Evolutionary conservation across 2,113 vertebrate genomes (phyloP).

Genomic region (Piprites chloris): DNA sequence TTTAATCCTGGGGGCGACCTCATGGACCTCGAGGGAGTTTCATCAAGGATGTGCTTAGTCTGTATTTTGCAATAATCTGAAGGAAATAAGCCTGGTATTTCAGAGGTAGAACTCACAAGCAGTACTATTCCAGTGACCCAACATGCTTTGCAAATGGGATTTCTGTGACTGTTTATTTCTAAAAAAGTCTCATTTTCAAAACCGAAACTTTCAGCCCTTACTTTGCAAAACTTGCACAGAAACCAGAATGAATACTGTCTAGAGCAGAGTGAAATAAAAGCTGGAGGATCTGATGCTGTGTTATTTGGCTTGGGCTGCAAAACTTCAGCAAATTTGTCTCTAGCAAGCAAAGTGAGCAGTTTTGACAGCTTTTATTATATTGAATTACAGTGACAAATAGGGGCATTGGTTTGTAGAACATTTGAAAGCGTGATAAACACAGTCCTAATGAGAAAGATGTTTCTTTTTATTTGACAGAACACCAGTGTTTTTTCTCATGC

Average conservation of each 20-base stretch:
- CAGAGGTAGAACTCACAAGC: slow-evolving; percentile 17
- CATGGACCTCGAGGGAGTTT: slow-evolving; percentile 18
- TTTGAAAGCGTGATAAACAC: slow-evolving; percentile 56
- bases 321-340: slow-evolving; percentile 4
- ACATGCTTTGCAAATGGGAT: not conserved
- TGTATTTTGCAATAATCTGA: slow-evolving; percentile 35
- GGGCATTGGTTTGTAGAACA: slow-evolving; percentile 55
- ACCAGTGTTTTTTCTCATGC: not conserved
- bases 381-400: slow-evolving; percentile 66
- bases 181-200: slow-evolving; percentile 19
- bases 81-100: slow-evolving; percentile 38
- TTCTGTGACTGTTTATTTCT: slow-evolving; percentile 20
- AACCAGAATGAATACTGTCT: slow-evolving; percentile 4
- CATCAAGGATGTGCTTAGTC: slow-evolving; percentile 16
- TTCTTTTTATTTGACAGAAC: slow-evolving; percentile 23
- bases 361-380: slow-evolving; percentile 61
- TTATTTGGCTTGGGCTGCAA: slow-evolving; percentile 16
- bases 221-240: not conserved
- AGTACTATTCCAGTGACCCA: not conserved
- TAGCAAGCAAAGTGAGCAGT: slow-evolving; percentile 1
- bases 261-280: slow-evolving; percentile 28
- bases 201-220: slow-evolving; percentile 2
- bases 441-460: slow-evolving; percentile 18
- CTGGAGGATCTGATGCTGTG: slow-evolving; percentile 34
- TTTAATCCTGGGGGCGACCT: slow-evolving; percentile 34